A percentile compares a stretch with the other conserved stretches of the same genome.
These are phyloP conservation scores for Chrysocyon brachyurus DNA, from an alignment of 2,797 vertebrate species.

Conservation along the genomic window DNA sequence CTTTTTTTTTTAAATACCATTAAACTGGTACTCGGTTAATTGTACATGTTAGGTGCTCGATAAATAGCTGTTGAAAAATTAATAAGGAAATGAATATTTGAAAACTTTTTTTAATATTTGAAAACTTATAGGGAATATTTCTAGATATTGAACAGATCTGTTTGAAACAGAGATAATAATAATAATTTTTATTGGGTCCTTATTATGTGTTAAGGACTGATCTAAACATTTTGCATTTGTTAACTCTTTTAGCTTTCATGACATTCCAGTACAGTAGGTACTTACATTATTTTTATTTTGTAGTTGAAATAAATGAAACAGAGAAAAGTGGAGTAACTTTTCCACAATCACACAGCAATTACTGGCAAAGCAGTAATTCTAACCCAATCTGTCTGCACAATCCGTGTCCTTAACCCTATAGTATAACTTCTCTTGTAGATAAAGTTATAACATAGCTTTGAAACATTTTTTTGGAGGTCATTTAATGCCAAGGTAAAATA, in stretches of 20 bases:
- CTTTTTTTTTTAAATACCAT: background rate
- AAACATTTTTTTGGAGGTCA: background rate
- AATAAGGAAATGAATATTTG: background rate
- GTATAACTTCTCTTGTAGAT: background rate
- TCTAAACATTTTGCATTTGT: background rate
- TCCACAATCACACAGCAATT: background rate
- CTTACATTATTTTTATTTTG: background rate
- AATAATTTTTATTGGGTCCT: background rate
- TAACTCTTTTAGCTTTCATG: background rate
- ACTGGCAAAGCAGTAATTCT: background rate
- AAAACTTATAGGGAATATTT: background rate
- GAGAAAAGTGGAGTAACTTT: background rate
- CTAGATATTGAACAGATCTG: background rate
- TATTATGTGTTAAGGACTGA: background rate
- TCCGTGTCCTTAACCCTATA: background rate
- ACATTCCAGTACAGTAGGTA: background rate
- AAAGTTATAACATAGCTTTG: background rate
- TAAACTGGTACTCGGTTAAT: background rate
- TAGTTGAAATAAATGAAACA: background rate
- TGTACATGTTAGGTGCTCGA: background rate
- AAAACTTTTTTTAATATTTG: no score
- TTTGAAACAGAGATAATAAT: background rate
- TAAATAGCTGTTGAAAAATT: background rate
- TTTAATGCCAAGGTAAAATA: background rate
- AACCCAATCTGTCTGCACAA: background rate